These are phyloP conservation scores for Rhinoraja longicauda DNA, from an alignment of 2,797 vertebrate genomes.

Conservation along the genomic window DNA sequence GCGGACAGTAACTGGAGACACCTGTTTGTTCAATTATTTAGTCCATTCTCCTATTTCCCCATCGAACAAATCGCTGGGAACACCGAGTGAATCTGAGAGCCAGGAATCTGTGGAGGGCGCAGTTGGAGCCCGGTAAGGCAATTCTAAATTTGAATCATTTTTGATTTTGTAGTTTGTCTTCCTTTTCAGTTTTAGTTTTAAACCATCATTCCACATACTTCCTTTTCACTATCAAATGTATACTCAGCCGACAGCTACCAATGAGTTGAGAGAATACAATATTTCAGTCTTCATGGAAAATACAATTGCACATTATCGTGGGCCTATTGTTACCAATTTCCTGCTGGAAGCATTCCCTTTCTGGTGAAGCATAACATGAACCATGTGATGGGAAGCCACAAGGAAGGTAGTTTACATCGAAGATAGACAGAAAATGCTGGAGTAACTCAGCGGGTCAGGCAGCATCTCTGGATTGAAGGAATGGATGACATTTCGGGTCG, in stretches of 20 bases:
- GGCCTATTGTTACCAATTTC: neutral
- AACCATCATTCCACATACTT: neutral
- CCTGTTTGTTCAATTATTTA: constrained; percentile 37
- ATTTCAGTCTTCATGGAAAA: neutral
- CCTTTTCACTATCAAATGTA: neutral
- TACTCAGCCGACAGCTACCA: neutral
- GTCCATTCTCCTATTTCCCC: constrained; percentile 37
- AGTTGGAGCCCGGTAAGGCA: constrained; percentile 17
- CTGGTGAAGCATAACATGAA: neutral
- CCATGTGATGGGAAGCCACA: neutral
- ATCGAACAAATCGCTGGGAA: constrained; percentile 35
- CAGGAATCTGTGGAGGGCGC: constrained; percentile 30
- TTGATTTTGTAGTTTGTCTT: neutral
- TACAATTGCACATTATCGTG: neutral
- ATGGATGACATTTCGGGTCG: too few species aligned
- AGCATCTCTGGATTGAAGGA: too few species aligned
- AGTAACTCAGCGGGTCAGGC: too few species aligned
- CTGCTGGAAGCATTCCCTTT: neutral
- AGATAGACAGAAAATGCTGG: too few species aligned
- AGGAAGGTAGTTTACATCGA: neutral
- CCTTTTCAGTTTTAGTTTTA: neutral
- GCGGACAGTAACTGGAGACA: constrained; percentile 34
- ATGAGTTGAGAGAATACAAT: neutral
- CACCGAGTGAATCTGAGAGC: constrained; percentile 23
- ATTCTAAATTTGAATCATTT: neutral